A percentile compares a stretch with the other conserved stretches of the same genome.
These are phyloP conservation scores for Peromyscus eremicus DNA, from an alignment of 2,797 vertebrate species.

Conservation along the genomic window DNA sequence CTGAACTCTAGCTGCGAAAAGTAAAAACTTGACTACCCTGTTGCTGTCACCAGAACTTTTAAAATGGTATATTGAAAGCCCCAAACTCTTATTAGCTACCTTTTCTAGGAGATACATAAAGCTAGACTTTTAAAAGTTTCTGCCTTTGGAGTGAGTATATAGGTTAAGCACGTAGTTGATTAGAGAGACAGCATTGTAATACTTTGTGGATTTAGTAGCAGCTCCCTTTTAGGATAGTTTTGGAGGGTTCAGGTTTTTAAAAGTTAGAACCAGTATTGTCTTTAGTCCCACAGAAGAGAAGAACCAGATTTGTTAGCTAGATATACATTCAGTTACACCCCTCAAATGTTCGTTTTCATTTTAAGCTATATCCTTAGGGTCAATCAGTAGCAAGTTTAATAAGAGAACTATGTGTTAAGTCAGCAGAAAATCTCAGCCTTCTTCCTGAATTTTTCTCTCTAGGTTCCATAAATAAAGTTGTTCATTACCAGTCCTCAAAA, in stretches of 20 bases:
- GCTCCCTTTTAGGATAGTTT: constrained; percentile 41
- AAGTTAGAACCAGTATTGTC: neutral
- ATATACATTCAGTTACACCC: neutral
- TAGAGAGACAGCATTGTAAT: neutral
- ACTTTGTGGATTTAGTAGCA: neutral
- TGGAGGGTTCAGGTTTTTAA: constrained; percentile 40
- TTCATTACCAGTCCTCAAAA: constrained; percentile 60
- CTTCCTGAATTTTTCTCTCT: constrained; percentile 82
- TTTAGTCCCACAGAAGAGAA: constrained; percentile 22
- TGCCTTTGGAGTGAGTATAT: neutral
- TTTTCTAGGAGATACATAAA: neutral
- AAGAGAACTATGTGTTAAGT: constrained; percentile 26
- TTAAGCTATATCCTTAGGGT: constrained; percentile 35
- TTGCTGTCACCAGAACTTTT: neutral
- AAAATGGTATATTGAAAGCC: neutral
- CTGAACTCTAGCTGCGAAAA: constrained; percentile 4
- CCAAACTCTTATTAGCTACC: constrained; percentile 1
- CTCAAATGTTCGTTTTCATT: neutral
- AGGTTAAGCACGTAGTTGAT: neutral
- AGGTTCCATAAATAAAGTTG: constrained; percentile 69
- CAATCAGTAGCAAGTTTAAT: constrained; percentile 33
- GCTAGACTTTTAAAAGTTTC: neutral
- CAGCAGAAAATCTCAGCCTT: constrained; percentile 80
- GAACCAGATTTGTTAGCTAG: constrained; percentile 12
- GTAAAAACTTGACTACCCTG: constrained; percentile 31